These are phyloP conservation scores for Therioaphis trifolii DNA, from an alignment of 2,888 invertebrate species.

Conservation along the genomic window DNA sequence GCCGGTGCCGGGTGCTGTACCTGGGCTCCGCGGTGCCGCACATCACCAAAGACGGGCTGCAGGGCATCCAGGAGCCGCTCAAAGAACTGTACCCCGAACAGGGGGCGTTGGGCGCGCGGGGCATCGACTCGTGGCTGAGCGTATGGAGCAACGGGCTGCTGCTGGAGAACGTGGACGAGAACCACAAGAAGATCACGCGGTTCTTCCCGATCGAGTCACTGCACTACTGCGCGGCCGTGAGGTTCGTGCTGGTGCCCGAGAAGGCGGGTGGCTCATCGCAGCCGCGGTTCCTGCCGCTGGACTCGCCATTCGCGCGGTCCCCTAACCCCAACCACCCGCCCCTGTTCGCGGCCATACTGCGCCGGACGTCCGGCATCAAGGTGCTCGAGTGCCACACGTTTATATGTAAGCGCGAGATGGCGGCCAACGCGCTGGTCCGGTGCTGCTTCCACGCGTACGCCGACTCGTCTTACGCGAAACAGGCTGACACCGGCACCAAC, in stretches of 20 bases:
- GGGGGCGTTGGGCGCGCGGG: slow-evolving; percentile 86
- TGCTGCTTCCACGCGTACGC: slow-evolving; percentile 98
- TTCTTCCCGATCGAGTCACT: slow-evolving; percentile 96
- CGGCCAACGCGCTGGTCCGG: slow-evolving; percentile 95
- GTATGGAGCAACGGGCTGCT: slow-evolving; percentile 97
- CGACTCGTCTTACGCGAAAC: slow-evolving; percentile 91
- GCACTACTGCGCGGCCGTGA: slow-evolving; percentile 95
- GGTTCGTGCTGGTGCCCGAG: slow-evolving; percentile 81
- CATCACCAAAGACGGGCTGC: slow-evolving; percentile 96
- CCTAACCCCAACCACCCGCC: slow-evolving; percentile 95
- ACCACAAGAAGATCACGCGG: slow-evolving; percentile 90
- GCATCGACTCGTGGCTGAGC: slow-evolving; percentile 95
- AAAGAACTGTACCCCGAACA: slow-evolving; percentile 95
- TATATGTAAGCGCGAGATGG: slow-evolving; percentile 95
- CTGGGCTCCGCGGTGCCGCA: slow-evolving; percentile 96
- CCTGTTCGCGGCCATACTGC: slow-evolving; percentile 94
- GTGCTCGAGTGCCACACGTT: slow-evolving; percentile 99
- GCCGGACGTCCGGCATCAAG: slow-evolving; percentile 95
- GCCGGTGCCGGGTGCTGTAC: slow-evolving; percentile 95
- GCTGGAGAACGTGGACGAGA: slow-evolving; percentile 95
- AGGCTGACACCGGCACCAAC: slow-evolving; percentile 68
- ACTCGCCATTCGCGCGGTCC: slow-evolving; percentile 94
- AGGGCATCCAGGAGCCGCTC: slow-evolving; percentile 96
- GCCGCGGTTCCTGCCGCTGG: slow-evolving; percentile 91
- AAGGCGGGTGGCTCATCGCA: slow-evolving; percentile 73